Conservation (phyloP, 2,797 vertebrate genomes). For the Myripristis jacobus region DNA sequence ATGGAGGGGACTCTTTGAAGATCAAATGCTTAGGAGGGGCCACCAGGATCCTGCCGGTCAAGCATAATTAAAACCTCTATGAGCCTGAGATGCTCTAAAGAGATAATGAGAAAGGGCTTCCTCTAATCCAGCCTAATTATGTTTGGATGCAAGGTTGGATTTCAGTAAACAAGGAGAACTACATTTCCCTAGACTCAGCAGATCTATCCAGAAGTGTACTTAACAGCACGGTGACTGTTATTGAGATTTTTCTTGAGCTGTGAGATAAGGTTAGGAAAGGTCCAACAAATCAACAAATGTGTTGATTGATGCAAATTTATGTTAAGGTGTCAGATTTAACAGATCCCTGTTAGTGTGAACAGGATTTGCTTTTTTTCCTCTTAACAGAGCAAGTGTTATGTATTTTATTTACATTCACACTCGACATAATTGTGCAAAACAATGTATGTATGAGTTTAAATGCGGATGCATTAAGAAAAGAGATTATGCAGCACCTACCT, state of each 20-base stretch:
- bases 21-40: slow-evolving; percentile 73
- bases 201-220: slow-evolving; percentile 13
- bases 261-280: neutral
- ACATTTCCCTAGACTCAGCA: slow-evolving; percentile 9
- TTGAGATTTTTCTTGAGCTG: neutral
- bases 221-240: slow-evolving; percentile 12
- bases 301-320: slow-evolving; percentile 7
- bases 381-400: too few relatives aligned
- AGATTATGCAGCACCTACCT: neutral
- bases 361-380: too few relatives aligned
- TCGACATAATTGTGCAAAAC: neutral
- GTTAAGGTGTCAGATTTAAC: neutral
- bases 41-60: slow-evolving; percentile 69
- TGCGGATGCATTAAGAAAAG: neutral
- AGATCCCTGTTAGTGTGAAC: slow-evolving; percentile 1
- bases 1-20: slow-evolving; percentile 77
- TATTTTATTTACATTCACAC: too few relatives aligned
- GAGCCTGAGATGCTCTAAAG: slow-evolving; percentile 71
- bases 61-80: slow-evolving; percentile 80
- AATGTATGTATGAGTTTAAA: neutral
- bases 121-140: slow-evolving; percentile 80
- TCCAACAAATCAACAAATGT: neutral
- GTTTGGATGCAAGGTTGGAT: slow-evolving; percentile 70
- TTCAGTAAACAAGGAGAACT: slow-evolving; percentile 63
- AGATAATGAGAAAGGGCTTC: slow-evolving; percentile 77